Evolutionary conservation across 2,797 vertebrate genomes (phyloP).

Genomic region (Lutjanus campechanus): DNA sequence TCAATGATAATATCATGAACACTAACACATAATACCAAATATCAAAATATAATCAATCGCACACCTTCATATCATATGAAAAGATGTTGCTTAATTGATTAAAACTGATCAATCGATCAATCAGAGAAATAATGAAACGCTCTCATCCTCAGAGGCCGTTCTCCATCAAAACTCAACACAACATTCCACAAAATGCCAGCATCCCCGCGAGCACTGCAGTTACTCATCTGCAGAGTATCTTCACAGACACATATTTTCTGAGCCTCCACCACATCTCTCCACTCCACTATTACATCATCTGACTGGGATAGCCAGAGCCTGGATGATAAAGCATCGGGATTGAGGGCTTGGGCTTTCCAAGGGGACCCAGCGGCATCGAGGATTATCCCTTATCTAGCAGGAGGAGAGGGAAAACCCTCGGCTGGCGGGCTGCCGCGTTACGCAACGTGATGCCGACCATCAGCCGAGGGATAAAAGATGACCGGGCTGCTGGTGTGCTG

Average conservation of each 20-base stretch:
- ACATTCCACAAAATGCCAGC: constrained; percentile 12
- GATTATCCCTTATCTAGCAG: constrained; percentile 69
- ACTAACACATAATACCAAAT: too few relatives aligned
- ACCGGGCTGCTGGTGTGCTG: neutral
- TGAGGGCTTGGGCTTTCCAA: constrained; percentile 47
- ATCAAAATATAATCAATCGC: too few relatives aligned
- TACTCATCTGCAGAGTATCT: constrained; percentile 25
- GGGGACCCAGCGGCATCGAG: constrained; percentile 33
- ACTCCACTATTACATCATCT: constrained; percentile 41
- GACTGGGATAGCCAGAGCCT: constrained; percentile 17
- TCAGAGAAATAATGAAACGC: neutral
- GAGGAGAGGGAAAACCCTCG: constrained; percentile 58
- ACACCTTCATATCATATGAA: too few relatives aligned
- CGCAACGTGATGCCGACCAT: constrained; percentile 46
- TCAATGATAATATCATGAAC: too few relatives aligned
- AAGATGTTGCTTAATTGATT: too few relatives aligned
- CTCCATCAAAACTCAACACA: neutral
- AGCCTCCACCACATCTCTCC: constrained; percentile 12
- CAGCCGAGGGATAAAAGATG: constrained; percentile 35
- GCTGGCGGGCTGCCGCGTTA: constrained; percentile 42
- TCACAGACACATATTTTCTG: constrained; percentile 13
- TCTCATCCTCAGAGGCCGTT: neutral
- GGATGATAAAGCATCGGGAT: constrained; percentile 46
- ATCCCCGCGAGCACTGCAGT: constrained; percentile 2
- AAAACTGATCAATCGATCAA: neutral